phyloP scores from a whole-genome alignment of 2,113 vertebrate species.

The pig (Sus scrofa) region T2T-Sscrofa CM000817.6:68449001-68449500 shows the following conservation, averaged over 20 bases:
- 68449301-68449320: too few species aligned
- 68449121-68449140: too few species aligned
- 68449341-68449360: not conserved
- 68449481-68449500: not conserved
- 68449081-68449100: not conserved
- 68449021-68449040: not conserved
- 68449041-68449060: rapidly evolving
- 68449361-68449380: not conserved
- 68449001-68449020: not conserved
- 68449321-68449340: rapidly evolving
- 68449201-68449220: rapidly evolving
- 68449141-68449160: not conserved
- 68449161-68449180: rapidly evolving
- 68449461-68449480: not conserved
- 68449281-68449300: not conserved
- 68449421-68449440: not conserved
- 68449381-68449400: not conserved
- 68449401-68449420: not conserved
- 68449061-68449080: not conserved
- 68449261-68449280: rapidly evolving
- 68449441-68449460: not conserved
- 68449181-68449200: not conserved
- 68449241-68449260: not conserved
- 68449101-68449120: not conserved
- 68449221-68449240: too few species aligned